Conservation (phyloP, 2,888 invertebrate species). For the Euplexia lucipara region DNA sequence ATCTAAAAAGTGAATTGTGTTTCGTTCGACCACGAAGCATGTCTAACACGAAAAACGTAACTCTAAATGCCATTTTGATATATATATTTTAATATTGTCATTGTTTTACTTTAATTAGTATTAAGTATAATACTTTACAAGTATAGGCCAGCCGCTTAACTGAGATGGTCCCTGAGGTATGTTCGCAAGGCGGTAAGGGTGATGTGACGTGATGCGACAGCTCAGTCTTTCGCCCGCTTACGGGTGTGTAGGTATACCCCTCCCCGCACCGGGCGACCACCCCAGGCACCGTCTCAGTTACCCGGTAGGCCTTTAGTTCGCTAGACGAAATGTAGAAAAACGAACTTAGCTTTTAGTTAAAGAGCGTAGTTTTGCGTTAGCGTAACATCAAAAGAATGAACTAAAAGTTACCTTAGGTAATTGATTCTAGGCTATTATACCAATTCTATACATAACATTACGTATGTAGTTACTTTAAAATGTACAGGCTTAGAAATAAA, state of each 20-base stretch:
- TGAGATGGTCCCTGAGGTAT: too few species aligned
- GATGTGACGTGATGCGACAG: too few species aligned
- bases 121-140: constrained; percentile 84
- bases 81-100: constrained; percentile 90
- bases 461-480: constrained; percentile 71
- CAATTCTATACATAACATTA: constrained; percentile 73
- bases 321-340: constrained; percentile 81
- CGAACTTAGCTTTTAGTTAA: constrained; percentile 73
- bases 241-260: too few species aligned
- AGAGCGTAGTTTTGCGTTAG: constrained; percentile 71
- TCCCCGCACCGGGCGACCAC: too few species aligned
- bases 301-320: constrained; percentile 62
- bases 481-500: constrained; percentile 79
- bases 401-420: constrained; percentile 72
- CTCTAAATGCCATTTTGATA: constrained; percentile 86
- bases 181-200: too few species aligned
- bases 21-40: constrained; percentile 81
- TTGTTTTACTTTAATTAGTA: constrained; percentile 86
- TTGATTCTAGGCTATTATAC: constrained; percentile 67
- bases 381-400: constrained; percentile 68
- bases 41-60: constrained; percentile 86
- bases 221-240: too few species aligned
- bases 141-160: constrained; percentile 40
- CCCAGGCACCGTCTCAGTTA: too few species aligned
- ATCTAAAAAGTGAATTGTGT: constrained; percentile 76